A percentile compares a stretch with the other conserved stretches of the same genome.
These are phyloP conservation scores for Genyomyrus donnyi DNA, from an alignment of 2,113 vertebrate species.

Conservation along the genomic window DNA sequence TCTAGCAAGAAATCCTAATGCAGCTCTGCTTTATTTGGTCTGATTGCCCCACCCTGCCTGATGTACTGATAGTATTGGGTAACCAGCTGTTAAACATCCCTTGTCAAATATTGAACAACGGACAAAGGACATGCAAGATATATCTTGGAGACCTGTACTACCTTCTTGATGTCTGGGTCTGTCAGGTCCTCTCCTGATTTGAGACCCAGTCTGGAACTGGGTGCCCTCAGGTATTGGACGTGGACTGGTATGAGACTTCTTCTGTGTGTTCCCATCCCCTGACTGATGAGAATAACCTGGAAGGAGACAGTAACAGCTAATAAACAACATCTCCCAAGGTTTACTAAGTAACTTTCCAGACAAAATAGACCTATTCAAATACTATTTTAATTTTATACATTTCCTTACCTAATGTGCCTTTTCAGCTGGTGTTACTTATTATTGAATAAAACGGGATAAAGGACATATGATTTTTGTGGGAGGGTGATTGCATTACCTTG, in stretches of 20 bases:
- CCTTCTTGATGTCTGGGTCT: not conserved
- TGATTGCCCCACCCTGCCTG: not conserved
- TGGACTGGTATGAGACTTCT: not conserved
- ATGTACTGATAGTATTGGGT: not conserved
- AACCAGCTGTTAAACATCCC: not conserved
- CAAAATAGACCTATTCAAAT: not conserved
- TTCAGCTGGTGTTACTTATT: not conserved
- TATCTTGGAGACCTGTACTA: not conserved
- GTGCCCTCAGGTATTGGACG: not conserved
- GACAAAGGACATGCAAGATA: not conserved
- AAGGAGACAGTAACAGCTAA: not conserved
- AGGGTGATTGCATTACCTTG: not conserved
- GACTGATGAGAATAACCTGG: not conserved
- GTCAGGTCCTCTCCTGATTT: not conserved
- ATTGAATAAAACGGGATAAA: not conserved
- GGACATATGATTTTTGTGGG: not conserved
- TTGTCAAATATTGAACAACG: not conserved
- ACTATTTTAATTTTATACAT: not conserved
- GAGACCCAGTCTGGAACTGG: not conserved
- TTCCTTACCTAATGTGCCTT: not conserved
- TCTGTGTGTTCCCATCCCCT: not conserved
- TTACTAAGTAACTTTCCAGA: not conserved
- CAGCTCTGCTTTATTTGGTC: not conserved
- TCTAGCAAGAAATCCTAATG: not conserved
- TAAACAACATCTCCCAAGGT: not conserved